Conservation (phyloP, 2,888 invertebrate species). For the Acanthopleura granulata region DNA sequence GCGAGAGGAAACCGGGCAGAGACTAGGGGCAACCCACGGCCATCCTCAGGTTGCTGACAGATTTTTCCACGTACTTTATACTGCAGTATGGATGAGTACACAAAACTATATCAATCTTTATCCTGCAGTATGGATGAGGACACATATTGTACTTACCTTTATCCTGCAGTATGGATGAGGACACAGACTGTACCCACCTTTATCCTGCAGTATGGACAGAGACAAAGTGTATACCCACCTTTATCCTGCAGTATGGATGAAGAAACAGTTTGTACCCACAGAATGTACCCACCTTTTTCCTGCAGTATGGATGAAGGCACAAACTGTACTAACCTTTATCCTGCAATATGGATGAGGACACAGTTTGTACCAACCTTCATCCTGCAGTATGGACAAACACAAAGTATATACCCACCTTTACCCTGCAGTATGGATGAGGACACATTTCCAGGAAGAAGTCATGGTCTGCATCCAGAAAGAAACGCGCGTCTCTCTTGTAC, state of each 20-base stretch:
- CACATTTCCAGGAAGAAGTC: constrained; percentile 63
- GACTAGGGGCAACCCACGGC: too few relatives aligned
- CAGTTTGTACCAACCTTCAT: constrained; percentile 55
- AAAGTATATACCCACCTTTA: constrained; percentile 54
- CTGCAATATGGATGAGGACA: constrained; percentile 46
- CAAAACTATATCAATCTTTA: constrained; percentile 54
- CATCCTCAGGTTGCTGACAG: neutral
- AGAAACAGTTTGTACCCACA: constrained; percentile 48
- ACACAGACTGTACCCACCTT: constrained; percentile 53
- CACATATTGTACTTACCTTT: constrained; percentile 51
- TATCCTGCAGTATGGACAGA: constrained; percentile 48
- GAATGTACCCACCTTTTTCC: neutral
- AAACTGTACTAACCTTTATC: constrained; percentile 53
- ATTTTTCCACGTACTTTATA: constrained; percentile 53
- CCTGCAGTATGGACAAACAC: constrained; percentile 45
- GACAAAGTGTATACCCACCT: constrained; percentile 24
- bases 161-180: constrained; percentile 50
- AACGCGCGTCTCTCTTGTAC: constrained; percentile 52
- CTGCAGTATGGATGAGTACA: constrained; percentile 45
- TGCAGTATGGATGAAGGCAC: constrained; percentile 27
- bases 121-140: constrained; percentile 46
- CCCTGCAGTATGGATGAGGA: constrained; percentile 46
- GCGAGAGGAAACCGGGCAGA: too few relatives aligned
- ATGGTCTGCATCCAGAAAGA: constrained; percentile 66
- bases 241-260: neutral